These are phyloP conservation scores for Ciconia maguari DNA, from an alignment of 2,113 vertebrate genomes.

Conservation along the genomic window DNA sequence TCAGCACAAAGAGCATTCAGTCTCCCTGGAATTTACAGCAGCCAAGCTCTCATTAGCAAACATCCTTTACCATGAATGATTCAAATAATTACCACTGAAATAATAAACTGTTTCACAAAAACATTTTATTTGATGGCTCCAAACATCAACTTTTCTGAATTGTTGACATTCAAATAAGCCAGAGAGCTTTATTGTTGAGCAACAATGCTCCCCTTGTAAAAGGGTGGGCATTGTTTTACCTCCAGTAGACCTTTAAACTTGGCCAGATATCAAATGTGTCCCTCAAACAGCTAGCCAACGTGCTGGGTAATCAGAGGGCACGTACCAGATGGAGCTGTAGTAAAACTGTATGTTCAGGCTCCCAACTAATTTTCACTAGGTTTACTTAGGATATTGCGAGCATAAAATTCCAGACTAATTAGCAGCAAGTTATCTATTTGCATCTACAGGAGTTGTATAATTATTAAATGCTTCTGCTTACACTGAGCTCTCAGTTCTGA, in stretches of 20 bases:
- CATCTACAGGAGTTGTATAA: slow-evolving; percentile 70
- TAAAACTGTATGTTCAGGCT: slow-evolving; percentile 74
- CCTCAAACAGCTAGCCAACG: slow-evolving; percentile 73
- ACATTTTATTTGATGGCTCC: slow-evolving; percentile 88
- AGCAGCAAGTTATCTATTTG: slow-evolving; percentile 72
- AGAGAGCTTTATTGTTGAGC: slow-evolving; percentile 80
- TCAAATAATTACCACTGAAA: slow-evolving; percentile 93
- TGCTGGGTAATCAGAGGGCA: slow-evolving; percentile 79
- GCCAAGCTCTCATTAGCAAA: slow-evolving; percentile 91
- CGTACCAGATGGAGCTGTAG: slow-evolving; percentile 77
- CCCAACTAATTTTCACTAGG: slow-evolving; percentile 72
- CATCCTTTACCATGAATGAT: slow-evolving; percentile 89
- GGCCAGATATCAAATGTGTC: slow-evolving; percentile 77
- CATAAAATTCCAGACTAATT: slow-evolving; percentile 77
- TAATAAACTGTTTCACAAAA: slow-evolving; percentile 88
- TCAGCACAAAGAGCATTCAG: slow-evolving; percentile 90
- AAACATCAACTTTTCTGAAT: slow-evolving; percentile 87
- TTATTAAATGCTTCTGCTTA: slow-evolving; percentile 75
- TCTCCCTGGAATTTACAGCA: slow-evolving; percentile 86
- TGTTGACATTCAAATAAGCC: slow-evolving; percentile 88
- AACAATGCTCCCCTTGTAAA: slow-evolving; percentile 82
- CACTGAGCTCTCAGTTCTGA: slow-evolving; percentile 60
- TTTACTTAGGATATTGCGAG: slow-evolving; percentile 73
- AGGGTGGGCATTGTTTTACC: slow-evolving; percentile 84
- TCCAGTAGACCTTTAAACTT: slow-evolving; percentile 83